Evolutionary conservation across 2,888 invertebrate species (phyloP), one percentile per base, ranked within the genome.

Genomic region (Aelia acuminata): DNA sequence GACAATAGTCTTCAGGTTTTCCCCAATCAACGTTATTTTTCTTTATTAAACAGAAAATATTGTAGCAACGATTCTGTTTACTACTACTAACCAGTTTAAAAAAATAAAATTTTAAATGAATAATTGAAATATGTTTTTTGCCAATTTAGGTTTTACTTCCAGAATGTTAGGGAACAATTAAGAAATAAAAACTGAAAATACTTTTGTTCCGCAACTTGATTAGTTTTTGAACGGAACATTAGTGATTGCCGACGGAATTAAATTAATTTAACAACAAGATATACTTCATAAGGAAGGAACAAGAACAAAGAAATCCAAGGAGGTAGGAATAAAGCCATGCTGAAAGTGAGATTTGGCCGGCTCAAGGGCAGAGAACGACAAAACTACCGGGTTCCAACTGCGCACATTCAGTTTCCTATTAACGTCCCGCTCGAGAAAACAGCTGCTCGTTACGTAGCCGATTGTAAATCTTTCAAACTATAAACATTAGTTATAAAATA

Each of bases 381-480:
- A 43, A 80, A 80, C 80, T 80, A 80, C 80, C 80, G 80, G 80
- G 80, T 80, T 80, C 80, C 80, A 80, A 80, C 80, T 80, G 80
- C 80, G 80, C 80, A 80, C 80, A 80, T 80, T 80, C 80, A 80
- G 43, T 80, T 80, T n/a, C 43, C 80, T 80, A 80, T 80, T 80
- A 80, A 80, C 80, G 80, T 43, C 10, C n/a, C 80, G 3, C 11
- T 1, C 75, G 43, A 39, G 39, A 80, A 80, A 39, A 80, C 63
- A 70, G 63, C 63, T 70, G 5, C 63, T 70, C 26, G 35, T 35
- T 70, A 70, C 63, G 63, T 70, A 70, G 7, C 7, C 63, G 18
- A 20, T 35, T 70, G 63, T 70, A 70, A 70, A 70, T 70, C 63
- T 70, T 20, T 70, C 3, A 70, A 31, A 11, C 63, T 35, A 18